Evolutionary conservation across 2,888 invertebrate species (phyloP).

Genomic region (Ophion slaviceki): DNA sequence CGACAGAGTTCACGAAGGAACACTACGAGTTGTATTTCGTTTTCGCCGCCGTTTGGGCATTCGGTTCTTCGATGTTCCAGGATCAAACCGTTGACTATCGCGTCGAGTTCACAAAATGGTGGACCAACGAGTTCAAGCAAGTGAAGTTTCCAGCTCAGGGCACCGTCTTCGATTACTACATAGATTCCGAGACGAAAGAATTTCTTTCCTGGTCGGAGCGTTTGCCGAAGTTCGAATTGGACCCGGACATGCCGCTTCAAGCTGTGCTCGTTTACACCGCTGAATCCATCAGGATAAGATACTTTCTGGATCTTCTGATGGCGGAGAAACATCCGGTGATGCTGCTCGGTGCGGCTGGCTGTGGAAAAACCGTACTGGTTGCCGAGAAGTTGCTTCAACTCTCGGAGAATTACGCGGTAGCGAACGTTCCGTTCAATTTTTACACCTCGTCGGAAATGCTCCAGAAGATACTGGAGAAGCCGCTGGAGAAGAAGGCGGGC

Average conservation of each 20-base stretch:
- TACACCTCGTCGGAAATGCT: constrained; percentile 98
- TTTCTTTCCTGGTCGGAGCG: constrained; percentile 96
- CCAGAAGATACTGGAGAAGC: constrained; percentile 96
- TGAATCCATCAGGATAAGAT: constrained; percentile 95
- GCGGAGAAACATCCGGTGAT: constrained; percentile 95
- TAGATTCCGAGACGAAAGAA: constrained; percentile 95
- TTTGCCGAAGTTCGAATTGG: constrained; percentile 95
- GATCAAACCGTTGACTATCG: constrained; percentile 90
- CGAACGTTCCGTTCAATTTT: constrained; percentile 98
- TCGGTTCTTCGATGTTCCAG: constrained; percentile 98
- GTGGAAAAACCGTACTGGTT: constrained; percentile 94
- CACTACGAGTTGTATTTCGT: constrained; percentile 98
- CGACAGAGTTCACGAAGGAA: constrained; percentile 95
- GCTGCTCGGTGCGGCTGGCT: constrained; percentile 96
- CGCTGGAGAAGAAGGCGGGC: constrained; percentile 96
- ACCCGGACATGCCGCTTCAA: constrained; percentile 96
- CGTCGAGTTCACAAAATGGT: constrained; percentile 97
- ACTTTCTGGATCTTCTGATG: constrained; percentile 95
- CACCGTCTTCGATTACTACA: constrained; percentile 97
- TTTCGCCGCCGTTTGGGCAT: constrained; percentile 98
- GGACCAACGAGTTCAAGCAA: constrained; percentile 97
- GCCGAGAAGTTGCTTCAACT: constrained; percentile 87
- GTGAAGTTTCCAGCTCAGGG: constrained; percentile 96
- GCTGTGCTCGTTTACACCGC: constrained; percentile 96
- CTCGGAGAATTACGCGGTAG: constrained; percentile 93